These are phyloP conservation scores for Xylota segnis DNA, from an alignment of 2,888 invertebrate genomes.

Conservation along the genomic window DNA sequence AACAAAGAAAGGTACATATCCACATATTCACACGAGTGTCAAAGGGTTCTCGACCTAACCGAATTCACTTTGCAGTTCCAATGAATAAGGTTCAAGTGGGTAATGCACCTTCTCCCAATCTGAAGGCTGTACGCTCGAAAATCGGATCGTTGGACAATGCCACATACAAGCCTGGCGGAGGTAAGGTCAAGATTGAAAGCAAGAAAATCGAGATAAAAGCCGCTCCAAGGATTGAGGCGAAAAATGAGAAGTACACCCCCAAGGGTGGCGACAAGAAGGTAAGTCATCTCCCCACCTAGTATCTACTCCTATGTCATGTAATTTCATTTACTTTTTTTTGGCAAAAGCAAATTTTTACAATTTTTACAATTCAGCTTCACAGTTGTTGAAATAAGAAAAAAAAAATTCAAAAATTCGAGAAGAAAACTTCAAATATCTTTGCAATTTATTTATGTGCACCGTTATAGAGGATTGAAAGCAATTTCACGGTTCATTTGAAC, in stretches of 20 bases:
- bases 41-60: neutral
- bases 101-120: slow-evolving; percentile 95
- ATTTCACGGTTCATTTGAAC: slow-evolving; percentile 73
- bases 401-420: slow-evolving; percentile 16
- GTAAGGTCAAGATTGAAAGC: slow-evolving; percentile 94
- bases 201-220: slow-evolving; percentile 94
- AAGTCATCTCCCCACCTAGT: slow-evolving; percentile 70
- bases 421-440: slow-evolving; percentile 20
- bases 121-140: slow-evolving; percentile 96
- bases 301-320: neutral
- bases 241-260: slow-evolving; percentile 94
- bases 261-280: slow-evolving; percentile 97
- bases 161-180: slow-evolving; percentile 94
- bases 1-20: slow-evolving; percentile 89
- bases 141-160: slow-evolving; percentile 96
- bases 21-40: no score
- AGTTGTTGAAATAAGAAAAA: slow-evolving; percentile 12
- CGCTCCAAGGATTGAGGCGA: slow-evolving; percentile 94
- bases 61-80: slow-evolving; percentile 88
- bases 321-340: slow-evolving; percentile 19
- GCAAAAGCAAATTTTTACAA: slow-evolving; percentile 20
- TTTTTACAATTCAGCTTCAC: slow-evolving; percentile 30
- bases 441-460: slow-evolving; percentile 54
- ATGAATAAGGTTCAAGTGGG: slow-evolving; percentile 98
- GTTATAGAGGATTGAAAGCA: slow-evolving; percentile 49